phyloP scores from a whole-genome alignment of 2,797 vertebrate genomes.

The Alfaro cultratus region DNA sequence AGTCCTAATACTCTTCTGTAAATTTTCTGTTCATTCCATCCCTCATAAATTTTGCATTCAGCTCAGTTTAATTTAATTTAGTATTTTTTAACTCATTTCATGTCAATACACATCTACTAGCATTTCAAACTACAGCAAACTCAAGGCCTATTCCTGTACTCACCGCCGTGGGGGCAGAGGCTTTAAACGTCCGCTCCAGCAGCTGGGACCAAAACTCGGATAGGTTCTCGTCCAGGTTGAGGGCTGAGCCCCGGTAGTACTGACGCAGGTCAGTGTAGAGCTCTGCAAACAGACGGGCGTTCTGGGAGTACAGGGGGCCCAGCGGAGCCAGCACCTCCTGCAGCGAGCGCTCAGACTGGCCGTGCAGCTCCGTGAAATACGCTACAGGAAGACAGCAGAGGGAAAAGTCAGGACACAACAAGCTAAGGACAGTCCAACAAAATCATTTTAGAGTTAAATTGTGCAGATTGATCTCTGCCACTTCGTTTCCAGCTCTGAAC shows the following conservation, averaged over 20 bases:
- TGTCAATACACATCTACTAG: neutral
- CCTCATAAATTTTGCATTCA: neutral
- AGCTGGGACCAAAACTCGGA: conserved; percentile 91
- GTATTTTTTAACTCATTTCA: neutral
- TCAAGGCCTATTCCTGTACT: conserved; percentile 10
- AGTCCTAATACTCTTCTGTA: too few relatives aligned
- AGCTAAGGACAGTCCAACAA: neutral
- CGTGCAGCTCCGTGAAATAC: conserved; percentile 90
- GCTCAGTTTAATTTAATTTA: neutral
- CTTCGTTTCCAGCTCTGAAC: neutral
- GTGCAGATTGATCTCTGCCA: neutral
- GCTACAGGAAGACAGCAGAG: conserved; percentile 68
- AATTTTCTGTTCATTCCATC: neutral
- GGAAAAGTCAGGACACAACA: neutral
- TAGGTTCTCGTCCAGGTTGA: conserved; percentile 91
- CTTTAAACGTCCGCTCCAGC: conserved; percentile 87
- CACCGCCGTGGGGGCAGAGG: conserved; percentile 71
- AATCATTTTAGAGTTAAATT: neutral
- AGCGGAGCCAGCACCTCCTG: conserved; percentile 84
- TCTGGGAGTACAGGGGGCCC: conserved; percentile 85
- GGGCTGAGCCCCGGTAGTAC: conserved; percentile 89
- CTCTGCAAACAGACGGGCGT: conserved; percentile 83
- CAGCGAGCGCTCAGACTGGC: conserved; percentile 87
- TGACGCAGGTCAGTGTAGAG: conserved; percentile 88
- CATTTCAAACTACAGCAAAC: neutral